Evolutionary conservation across 2,797 vertebrate genomes (phyloP).

Genomic region (Gallinago solitaria): DNA sequence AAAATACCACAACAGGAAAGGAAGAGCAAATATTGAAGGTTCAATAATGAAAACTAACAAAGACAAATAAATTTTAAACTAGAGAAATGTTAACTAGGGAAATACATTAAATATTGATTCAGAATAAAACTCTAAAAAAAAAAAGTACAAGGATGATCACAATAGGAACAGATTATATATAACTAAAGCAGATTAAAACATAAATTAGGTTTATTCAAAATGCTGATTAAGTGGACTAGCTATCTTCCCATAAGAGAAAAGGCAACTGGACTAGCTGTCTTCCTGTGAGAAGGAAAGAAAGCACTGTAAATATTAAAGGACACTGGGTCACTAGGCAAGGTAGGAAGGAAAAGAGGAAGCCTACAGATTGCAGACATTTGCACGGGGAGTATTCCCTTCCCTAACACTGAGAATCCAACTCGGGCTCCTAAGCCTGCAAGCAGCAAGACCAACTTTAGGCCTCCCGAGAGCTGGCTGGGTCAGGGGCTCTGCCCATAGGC

Average conservation of each 20-base stretch:
- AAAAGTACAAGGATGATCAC: background rate
- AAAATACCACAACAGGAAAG: background rate
- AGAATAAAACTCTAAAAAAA: background rate
- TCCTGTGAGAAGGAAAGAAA: background rate
- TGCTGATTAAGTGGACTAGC: background rate
- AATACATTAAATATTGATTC: background rate
- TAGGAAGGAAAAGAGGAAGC: background rate
- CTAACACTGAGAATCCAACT: background rate
- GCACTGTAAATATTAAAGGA: background rate
- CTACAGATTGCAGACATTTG: background rate
- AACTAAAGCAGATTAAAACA: background rate
- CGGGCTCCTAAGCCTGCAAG: background rate
- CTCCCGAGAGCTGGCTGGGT: background rate
- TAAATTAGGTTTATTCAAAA: background rate
- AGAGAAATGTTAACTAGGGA: background rate
- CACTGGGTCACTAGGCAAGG: background rate
- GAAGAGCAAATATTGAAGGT: background rate
- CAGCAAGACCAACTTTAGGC: background rate
- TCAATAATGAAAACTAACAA: background rate
- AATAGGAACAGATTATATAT: background rate
- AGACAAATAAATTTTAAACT: background rate
- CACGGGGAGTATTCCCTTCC: background rate
- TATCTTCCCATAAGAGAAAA: background rate
- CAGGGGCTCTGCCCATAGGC: background rate
- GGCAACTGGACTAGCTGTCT: background rate